Evolutionary conservation across 2,888 invertebrate genomes (phyloP), one percentile per base, ranked within the genome.

Genomic region (Polia nebulosa): DNA sequence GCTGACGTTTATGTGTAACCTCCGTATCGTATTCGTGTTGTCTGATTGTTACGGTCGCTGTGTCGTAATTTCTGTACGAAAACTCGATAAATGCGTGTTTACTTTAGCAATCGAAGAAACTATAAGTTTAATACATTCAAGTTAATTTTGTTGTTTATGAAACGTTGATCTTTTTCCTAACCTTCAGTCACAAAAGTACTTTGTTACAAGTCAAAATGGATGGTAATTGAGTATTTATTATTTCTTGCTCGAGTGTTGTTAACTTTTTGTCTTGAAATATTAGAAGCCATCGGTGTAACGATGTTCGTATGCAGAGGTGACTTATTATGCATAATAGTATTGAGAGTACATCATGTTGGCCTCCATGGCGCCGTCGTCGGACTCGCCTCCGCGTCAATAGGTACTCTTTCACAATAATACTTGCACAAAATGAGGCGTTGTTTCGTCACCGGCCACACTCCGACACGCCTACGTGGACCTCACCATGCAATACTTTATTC

Each of bases 401-500:
- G 81, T 76, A 76, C 86, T 93, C 90, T 95, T 94, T 93, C 93
- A 92, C 94, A 95, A 95, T 93, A 89, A 88, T 88, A 88, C 89
- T 94, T 94, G 93, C 93, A 92, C 91, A 92, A 90, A 93, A 90
- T 90, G 90, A 89, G 89, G 91, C 87, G 87, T 85, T 83, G 90
- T 95, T 94, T 95, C 94, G 92, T 93, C 94, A 94, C 84, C 86
- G 84, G 80, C 87, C 89, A 89, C 86, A 89, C 90, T 88, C 87
- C 88, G 92, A 92, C 91, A 92, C 94, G 91, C 94, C 94, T 89
- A 91, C 92, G 84, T 81, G 87, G 87, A 89, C 89, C 88, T 90
- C 89, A 84, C 88, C 85, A 85, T 87, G 85, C 85, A 82, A 87
- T 84, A 83, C 82, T 84, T 84, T 87, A 83, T 85, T 87, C 84